A percentile compares a stretch with the other conserved stretches of the same genome.
phyloP scores from a whole-genome alignment of 2,797 vertebrate genomes.

The Sebastes hubbsi region DNA sequence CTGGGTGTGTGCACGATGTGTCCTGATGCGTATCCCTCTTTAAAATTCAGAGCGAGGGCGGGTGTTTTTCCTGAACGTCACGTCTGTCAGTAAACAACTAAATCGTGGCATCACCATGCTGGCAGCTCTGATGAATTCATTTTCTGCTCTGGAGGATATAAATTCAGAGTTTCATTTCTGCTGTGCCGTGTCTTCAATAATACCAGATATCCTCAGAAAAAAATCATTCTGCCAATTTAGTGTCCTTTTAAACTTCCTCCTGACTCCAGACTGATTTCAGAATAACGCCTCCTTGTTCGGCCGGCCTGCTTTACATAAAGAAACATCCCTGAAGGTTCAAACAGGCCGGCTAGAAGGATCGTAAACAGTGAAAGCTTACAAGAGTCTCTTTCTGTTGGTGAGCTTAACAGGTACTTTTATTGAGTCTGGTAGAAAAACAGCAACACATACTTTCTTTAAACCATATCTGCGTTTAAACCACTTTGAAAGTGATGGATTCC shows the following conservation, averaged over 20 bases:
- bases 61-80: conserved; percentile 8
- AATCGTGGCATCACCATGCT: neutral
- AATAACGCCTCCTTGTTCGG: conserved; percentile 18
- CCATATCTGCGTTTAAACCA: conserved; percentile 49
- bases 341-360: conserved; percentile 34
- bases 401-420: conserved; percentile 62
- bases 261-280: neutral
- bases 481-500: conserved; percentile 66
- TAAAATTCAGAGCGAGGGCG: neutral
- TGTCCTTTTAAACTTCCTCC: neutral
- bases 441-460: conserved; percentile 52
- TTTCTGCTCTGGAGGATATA: conserved; percentile 22
- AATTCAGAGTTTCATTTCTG: conserved; percentile 2
- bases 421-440: conserved; percentile 39
- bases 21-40: neutral
- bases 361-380: conserved; percentile 36
- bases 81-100: conserved; percentile 16
- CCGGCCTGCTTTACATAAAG: conserved; percentile 42
- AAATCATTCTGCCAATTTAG: neutral
- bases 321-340: conserved; percentile 51
- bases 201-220: neutral
- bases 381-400: neutral
- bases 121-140: conserved; percentile 19
- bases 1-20: neutral
- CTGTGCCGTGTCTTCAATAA: neutral